Base-by-base conservation (phyloP, 2,888 invertebrate genomes). In the Tenthredo mesomela region DNA sequence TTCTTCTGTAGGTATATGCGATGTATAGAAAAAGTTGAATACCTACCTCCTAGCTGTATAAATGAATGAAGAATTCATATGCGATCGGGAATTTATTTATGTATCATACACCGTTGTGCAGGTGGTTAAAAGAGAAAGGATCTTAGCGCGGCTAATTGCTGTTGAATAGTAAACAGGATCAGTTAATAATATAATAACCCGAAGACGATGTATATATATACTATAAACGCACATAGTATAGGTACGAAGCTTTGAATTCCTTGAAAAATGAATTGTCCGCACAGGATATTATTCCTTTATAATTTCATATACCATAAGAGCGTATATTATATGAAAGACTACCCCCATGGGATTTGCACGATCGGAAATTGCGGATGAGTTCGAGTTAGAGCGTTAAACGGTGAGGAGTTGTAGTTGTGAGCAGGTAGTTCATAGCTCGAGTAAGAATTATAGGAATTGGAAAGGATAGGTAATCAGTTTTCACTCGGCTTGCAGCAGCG, bases 391-490 rank as follows among this genome's bases (percentile, higher is more conserved):
- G 65, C 82, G 61, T 82, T 82, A 61, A 61, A 67, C 43, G 61
- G 40, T 21, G 58, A 61, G 37, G 12, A 80, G 21, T 21, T 61
- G n/a, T 12, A 37, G 58, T 65, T 82, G n/a, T 9, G 21, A 37
- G 40, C 40, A 18, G 25, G 54, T 18, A 58, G 29, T 18, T 7
- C 54, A 47, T 6, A 21, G 71, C 71, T 43, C 40, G 71, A 12
- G 71, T 25, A 33, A 12, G 83, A 70, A 73, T 84, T 71, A 80
- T 54, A 82, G 75, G 84, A 85, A 85, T 86, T 43, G 50, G 75
- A 71, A 84, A 86, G 85, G 75, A 82, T 77, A 80, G 86, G 84
- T 85, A 88, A 86, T 87, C 86, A 86, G 83, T 87, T 88, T 88
- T 88, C 86, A 87, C 86, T 87, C 85, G 85, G 84, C 71, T 37